Evolutionary conservation across 2,888 invertebrate genomes (phyloP).

Genomic region (Vandiemenella viatica): DNA sequence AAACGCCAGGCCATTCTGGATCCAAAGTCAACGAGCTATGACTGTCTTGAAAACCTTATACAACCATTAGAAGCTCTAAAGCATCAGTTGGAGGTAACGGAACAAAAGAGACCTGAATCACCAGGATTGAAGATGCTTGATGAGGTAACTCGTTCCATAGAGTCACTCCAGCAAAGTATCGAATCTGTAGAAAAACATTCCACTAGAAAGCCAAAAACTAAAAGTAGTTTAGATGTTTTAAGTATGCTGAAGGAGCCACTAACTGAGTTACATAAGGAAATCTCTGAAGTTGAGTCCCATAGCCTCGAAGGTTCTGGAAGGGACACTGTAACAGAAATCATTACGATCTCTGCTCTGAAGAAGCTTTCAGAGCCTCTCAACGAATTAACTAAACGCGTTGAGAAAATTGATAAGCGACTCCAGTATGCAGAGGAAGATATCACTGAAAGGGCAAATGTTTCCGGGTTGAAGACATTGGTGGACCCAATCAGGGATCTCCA

Average conservation of each 20-base stretch:
- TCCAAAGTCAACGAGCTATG: constrained; percentile 12
- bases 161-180: neutral
- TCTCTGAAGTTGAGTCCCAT: neutral
- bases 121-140: neutral
- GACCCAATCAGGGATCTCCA: constrained; percentile 2
- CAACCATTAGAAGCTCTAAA: neutral
- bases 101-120: neutral
- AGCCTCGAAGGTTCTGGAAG: neutral
- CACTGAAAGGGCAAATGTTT: no score
- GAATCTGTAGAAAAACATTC: neutral
- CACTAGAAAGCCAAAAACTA: no score
- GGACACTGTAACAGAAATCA: constrained; percentile 3
- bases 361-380: constrained; percentile 17
- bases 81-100: neutral
- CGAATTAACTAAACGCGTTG: neutral
- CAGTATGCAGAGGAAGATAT: neutral
- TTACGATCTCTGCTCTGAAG: constrained; percentile 12
- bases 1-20: constrained; percentile 29
- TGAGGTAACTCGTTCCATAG: neutral
- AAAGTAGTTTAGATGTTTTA: no score
- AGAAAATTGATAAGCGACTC: neutral
- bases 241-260: neutral
- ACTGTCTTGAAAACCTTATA: neutral
- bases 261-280: neutral
- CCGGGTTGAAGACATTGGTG: neutral